Evolutionary conservation across 2,797 vertebrate species (phyloP), one percentile per base, ranked within the genome.

Genomic region (Sparidentex hasta): DNA sequence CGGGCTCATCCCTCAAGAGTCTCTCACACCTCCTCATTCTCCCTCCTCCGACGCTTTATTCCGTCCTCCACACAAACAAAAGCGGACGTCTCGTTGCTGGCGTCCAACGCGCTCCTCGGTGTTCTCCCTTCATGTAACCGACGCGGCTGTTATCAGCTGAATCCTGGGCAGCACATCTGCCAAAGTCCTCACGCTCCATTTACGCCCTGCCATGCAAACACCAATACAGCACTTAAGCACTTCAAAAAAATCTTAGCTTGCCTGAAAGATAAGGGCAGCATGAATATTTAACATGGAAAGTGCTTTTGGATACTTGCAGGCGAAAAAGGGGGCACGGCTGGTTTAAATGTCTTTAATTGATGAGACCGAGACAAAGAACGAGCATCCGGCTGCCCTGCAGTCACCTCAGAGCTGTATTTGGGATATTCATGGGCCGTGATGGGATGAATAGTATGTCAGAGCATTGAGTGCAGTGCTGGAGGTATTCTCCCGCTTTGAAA

Each of bases 201-300:
- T 87, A 77, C 71, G 27, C 66, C 64, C 71, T 44, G 6, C 68
- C 70, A 1, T 82, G 41, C 59, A 85, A 91, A 92, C 84, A 91
- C 84, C 71, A 78, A 88, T 81, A 85, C 76, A 68, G 81, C 83
- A 87, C 83, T 93, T 91, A 81, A 3, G 5, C 82, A 74, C 84
- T 90, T 92, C 47, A 85, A 75, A 87, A 81, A 82, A 69, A 82
- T 76, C 69, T 59, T 54, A 64, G 59, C 52, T 72, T 61, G 51
- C 70, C 61, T 85, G 80, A 86, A 86, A 88, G 80, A 88, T 83
- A 90, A 90, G 81, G 81, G 76, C 80, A 59, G 54, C 82, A 92
- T 94, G 79, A 93, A 94, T 94, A 93, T 92, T 93, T 92, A 89
- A 93, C 63, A 71, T 67, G 67, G 66, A 83, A 83, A 81, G 74